Evolutionary conservation across 2,797 vertebrate genomes (phyloP).

Genomic region (Macroramphosus scolopax): DNA sequence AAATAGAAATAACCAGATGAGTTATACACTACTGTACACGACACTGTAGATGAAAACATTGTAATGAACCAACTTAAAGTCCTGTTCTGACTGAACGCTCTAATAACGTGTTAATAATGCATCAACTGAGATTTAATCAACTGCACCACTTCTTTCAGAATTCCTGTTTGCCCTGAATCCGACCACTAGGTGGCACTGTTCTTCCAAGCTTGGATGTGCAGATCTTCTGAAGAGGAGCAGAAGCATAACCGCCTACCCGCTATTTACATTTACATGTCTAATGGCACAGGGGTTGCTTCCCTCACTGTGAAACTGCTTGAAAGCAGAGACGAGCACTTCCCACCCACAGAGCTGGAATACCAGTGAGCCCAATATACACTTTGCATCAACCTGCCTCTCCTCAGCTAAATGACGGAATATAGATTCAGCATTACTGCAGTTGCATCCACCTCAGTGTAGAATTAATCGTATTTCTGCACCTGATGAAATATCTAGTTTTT

Average conservation of each 20-base stretch:
- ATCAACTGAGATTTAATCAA: slow-evolving; percentile 24
- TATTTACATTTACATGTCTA: slow-evolving; percentile 71
- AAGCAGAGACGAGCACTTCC: slow-evolving; percentile 53
- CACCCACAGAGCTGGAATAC: slow-evolving; percentile 63
- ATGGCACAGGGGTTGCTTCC: slow-evolving; percentile 50
- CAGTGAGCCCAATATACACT: slow-evolving; percentile 30
- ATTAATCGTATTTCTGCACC: slow-evolving; percentile 1
- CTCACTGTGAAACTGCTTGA: slow-evolving; percentile 50
- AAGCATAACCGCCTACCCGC: slow-evolving; percentile 70
- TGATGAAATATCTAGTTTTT: slow-evolving; percentile 8
- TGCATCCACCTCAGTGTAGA: slow-evolving; percentile 6
- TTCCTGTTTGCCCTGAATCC: background rate
- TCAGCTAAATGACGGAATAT: slow-evolving; percentile 19
- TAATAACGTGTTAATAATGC: slow-evolving; percentile 21
- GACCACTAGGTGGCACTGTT: slow-evolving; percentile 76
- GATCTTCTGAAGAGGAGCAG: slow-evolving; percentile 35
- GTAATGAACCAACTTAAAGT: slow-evolving; percentile 1
- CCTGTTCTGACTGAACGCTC: no score
- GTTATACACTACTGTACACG: no score
- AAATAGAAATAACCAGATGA: no score
- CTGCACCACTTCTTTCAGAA: slow-evolving; percentile 12
- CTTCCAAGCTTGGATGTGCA: slow-evolving; percentile 51
- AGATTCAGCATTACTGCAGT: slow-evolving; percentile 10
- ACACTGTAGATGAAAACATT: no score
- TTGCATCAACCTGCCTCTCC: slow-evolving; percentile 37